These are phyloP conservation scores for Heliconius hewitsoni DNA, from an alignment of 1,140 invertebrate genomes.

Conservation along the genomic window DNA sequence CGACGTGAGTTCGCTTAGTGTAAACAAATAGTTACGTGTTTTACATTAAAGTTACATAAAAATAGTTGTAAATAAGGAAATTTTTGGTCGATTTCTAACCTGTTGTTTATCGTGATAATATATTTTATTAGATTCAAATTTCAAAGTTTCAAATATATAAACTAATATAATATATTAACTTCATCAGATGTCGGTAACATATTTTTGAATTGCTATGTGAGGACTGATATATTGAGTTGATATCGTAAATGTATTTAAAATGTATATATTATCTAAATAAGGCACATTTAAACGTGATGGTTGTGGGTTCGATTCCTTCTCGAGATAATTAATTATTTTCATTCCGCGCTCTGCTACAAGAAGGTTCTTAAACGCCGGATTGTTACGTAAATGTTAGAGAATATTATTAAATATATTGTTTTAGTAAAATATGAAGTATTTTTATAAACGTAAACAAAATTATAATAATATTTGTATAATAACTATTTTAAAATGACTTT, in stretches of 20 bases:
- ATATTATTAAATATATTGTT: neutral
- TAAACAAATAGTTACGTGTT: constrained; percentile 4
- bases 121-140: constrained; percentile 9
- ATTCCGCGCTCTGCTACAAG: too few relatives aligned
- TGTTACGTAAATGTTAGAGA: too few relatives aligned
- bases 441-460: neutral
- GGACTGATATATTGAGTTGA: too few relatives aligned
- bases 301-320: too few relatives aligned
- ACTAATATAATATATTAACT: constrained; percentile 1
- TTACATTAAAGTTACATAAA: constrained; percentile 9
- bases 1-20: neutral
- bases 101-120: constrained; percentile 18
- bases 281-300: too few relatives aligned
- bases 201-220: too few relatives aligned
- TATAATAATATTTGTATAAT: neutral
- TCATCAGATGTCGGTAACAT: neutral
- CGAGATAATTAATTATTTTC: too few relatives aligned
- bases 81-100: constrained; percentile 13
- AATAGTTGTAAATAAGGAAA: constrained; percentile 1
- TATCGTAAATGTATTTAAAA: too few relatives aligned
- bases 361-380: too few relatives aligned
- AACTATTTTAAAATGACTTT: neutral
- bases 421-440: neutral
- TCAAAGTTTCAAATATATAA: neutral
- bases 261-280: too few relatives aligned